phyloP scores from a whole-genome alignment of 2,113 vertebrate species.

The Peromyscus leucopus region DNA sequence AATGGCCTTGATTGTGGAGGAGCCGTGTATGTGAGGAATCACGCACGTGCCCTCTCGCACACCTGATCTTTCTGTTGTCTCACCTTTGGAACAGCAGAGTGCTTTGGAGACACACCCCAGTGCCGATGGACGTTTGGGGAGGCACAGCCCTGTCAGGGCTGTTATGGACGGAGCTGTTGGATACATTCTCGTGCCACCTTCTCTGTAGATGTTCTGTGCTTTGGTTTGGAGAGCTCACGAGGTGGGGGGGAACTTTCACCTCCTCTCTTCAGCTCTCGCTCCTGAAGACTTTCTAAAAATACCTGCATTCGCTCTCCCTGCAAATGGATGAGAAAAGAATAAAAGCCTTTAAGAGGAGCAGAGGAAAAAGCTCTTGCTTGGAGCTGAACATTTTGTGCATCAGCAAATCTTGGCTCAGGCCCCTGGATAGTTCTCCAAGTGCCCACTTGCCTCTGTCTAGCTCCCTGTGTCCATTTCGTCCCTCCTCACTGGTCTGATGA shows the following conservation, averaged over 20 bases:
- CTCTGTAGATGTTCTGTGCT: background rate
- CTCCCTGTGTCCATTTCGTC: background rate
- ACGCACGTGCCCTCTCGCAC: background rate
- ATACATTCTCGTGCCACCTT: background rate
- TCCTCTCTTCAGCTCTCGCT: conserved; percentile 60
- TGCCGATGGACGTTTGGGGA: background rate
- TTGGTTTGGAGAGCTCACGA: background rate
- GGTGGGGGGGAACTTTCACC: background rate
- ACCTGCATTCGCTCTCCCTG: conserved; percentile 9
- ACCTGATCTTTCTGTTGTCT: background rate
- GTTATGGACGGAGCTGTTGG: background rate
- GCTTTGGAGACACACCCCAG: background rate
- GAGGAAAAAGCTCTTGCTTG: conserved; percentile 36
- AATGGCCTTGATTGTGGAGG: background rate
- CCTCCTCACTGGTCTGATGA: background rate
- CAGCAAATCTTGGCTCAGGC: conserved; percentile 21
- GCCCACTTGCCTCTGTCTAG: background rate
- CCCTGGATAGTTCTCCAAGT: background rate
- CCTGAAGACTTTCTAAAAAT: conserved; percentile 74
- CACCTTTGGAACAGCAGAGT: background rate
- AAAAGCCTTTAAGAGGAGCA: conserved; percentile 58
- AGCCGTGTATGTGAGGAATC: background rate
- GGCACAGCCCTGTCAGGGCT: background rate
- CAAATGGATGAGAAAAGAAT: conserved; percentile 72
- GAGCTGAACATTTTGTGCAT: conserved; percentile 47